Percentiles rank a stretch among this genome's conserved stretches.
These are phyloP conservation scores for Furcula furcula DNA, from an alignment of 2,888 invertebrate species.

Conservation along the genomic window DNA sequence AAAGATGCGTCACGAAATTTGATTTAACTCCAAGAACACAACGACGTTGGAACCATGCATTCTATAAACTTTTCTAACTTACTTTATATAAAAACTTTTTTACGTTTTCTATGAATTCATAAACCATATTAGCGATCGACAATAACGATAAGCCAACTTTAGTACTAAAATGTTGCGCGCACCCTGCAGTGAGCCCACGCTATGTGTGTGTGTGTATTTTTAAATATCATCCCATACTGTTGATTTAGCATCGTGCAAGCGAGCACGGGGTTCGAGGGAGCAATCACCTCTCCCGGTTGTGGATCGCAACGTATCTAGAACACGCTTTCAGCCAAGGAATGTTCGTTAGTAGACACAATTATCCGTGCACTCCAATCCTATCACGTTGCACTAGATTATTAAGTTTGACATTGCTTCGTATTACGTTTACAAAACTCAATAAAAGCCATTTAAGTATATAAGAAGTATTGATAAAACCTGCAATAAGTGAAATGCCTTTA, in stretches of 20 bases:
- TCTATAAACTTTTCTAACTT: too few relatives aligned
- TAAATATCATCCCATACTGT: slow-evolving; percentile 35
- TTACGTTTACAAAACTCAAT: background rate
- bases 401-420: background rate
- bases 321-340: slow-evolving; percentile 18
- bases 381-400: background rate
- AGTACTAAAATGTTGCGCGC: background rate
- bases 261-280: slow-evolving; percentile 30
- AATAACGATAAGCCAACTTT: too few relatives aligned
- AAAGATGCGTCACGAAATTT: too few relatives aligned
- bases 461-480: too few relatives aligned
- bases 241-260: slow-evolving; percentile 16
- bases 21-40: too few relatives aligned
- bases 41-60: too few relatives aligned
- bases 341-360: slow-evolving; percentile 8
- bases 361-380: background rate
- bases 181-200: slow-evolving; percentile 29
- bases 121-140: too few relatives aligned
- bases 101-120: too few relatives aligned
- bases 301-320: slow-evolving; percentile 24
- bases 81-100: too few relatives aligned
- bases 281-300: slow-evolving; percentile 36
- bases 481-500: too few relatives aligned
- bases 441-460: too few relatives aligned
- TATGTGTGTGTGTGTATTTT: slow-evolving; percentile 29